phyloP scores from a whole-genome alignment of 1,140 invertebrate species.

The Rhagoletis pomonella region DNA sequence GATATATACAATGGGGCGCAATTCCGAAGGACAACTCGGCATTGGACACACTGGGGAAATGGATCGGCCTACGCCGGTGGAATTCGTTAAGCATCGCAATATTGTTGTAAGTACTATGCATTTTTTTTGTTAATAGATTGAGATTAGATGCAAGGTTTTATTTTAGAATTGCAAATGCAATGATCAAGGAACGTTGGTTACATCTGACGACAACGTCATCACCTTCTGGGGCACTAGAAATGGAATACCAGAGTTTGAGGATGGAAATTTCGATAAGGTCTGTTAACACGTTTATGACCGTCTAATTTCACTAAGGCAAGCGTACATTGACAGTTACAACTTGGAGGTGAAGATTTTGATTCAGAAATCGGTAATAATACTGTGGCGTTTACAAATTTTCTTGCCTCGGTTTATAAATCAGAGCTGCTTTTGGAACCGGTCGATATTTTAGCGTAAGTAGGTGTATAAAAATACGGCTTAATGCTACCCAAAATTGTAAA shows the following conservation, averaged over 20 bases:
- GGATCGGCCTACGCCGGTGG: slow-evolving; percentile 76
- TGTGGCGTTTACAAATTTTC: slow-evolving; percentile 71
- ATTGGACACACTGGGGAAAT: slow-evolving; percentile 70
- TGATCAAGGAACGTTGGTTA: slow-evolving; percentile 80
- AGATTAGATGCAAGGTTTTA: slow-evolving; percentile 4
- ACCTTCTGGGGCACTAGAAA: slow-evolving; percentile 82
- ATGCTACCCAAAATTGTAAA: background rate
- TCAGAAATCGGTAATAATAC: slow-evolving; percentile 70
- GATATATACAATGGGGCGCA: slow-evolving; percentile 81
- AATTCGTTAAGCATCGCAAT: slow-evolving; percentile 76
- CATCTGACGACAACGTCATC: slow-evolving; percentile 80
- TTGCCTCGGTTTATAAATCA: slow-evolving; percentile 74
- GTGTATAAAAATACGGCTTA: background rate
- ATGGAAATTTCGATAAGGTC: slow-evolving; percentile 35
- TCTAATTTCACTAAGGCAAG: background rate
- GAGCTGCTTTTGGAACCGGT: slow-evolving; percentile 75
- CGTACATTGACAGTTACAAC: background rate
- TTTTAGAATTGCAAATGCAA: slow-evolving; percentile 76
- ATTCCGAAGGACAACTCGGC: slow-evolving; percentile 77
- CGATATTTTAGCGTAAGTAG: slow-evolving; percentile 76
- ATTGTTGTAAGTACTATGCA: slow-evolving; percentile 75
- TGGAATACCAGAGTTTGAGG: slow-evolving; percentile 70
- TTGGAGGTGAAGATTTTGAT: slow-evolving; percentile 57
- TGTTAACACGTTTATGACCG: background rate
- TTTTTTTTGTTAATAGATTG: slow-evolving; percentile 22